Percentiles rank a stretch among this genome's conserved stretches.
Evolutionary conservation across 2,888 invertebrate species (phyloP).

Genomic region (Epistrophella euchroma): DNA sequence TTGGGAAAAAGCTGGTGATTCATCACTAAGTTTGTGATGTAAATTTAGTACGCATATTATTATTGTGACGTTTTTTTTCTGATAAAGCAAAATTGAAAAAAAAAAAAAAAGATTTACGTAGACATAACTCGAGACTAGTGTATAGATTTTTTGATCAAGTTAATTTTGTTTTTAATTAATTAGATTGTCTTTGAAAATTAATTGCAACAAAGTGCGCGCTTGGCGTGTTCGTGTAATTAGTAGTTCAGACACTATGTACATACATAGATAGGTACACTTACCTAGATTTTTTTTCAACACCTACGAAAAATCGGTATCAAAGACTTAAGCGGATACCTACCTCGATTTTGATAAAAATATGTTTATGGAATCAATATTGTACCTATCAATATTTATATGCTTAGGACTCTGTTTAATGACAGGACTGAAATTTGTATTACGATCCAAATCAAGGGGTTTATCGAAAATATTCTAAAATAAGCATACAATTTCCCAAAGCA

Average conservation of each 20-base stretch:
- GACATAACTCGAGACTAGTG: neutral
- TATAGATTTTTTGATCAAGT: neutral
- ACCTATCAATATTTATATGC: no score
- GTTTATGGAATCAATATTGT: neutral
- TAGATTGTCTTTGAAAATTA: neutral
- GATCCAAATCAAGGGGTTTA: no score
- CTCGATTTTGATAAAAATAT: neutral
- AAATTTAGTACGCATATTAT: constrained; percentile 61
- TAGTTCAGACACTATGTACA: neutral
- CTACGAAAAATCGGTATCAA: constrained; percentile 1
- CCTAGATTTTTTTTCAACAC: constrained; percentile 11
- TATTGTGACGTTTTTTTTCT: constrained; percentile 25
- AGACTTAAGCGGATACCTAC: no score
- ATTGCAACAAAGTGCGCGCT: constrained; percentile 20
- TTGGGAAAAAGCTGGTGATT: constrained; percentile 64
- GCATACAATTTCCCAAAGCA: no score
- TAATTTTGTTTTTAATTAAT: neutral
- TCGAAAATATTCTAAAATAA: no score
- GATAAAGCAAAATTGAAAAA: neutral
- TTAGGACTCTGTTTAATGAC: no score
- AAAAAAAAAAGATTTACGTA: neutral
- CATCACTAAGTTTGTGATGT: constrained; percentile 61
- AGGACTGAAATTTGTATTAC: no score
- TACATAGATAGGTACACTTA: neutral
- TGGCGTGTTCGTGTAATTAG: neutral